These are phyloP conservation scores for Acrossocheilus wenchowensis DNA, from an alignment of 2,797 vertebrate species.

Conservation along the genomic window DNA sequence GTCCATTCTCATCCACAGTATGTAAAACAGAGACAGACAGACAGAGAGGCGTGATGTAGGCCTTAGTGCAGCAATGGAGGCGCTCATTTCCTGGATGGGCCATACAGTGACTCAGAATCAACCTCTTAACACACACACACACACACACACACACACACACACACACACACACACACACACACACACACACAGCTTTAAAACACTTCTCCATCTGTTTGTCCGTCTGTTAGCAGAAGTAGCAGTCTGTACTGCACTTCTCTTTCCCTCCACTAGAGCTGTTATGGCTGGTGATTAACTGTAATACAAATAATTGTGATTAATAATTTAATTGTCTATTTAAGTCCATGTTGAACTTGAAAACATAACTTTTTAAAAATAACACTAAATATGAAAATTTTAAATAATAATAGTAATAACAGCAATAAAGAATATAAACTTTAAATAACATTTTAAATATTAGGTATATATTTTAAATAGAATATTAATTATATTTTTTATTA, in stretches of 20 bases:
- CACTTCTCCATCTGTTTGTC: slow-evolving; percentile 51
- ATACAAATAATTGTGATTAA: not conserved
- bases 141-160: not conserved
- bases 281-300: not conserved
- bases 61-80: not conserved
- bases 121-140: slow-evolving; percentile 23
- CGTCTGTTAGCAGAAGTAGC: slow-evolving; percentile 32
- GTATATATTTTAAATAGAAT: not conserved
- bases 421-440: not conserved
- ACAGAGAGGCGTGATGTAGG: slow-evolving; percentile 16
- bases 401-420: not conserved
- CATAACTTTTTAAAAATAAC: not conserved
- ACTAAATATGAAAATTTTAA: not conserved
- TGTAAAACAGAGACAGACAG: not conserved
- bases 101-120: slow-evolving; percentile 37
- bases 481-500: not conserved
- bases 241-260: slow-evolving; percentile 3
- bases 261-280: not conserved
- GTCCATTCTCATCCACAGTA: not conserved
- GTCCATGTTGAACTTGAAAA: not conserved
- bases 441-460: not conserved
- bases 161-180: slow-evolving; percentile 23
- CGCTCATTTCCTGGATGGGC: slow-evolving; percentile 45
- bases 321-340: not conserved
- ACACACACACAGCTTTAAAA: slow-evolving; percentile 39